Conservation (phyloP, 2,888 invertebrate species). For the Campoplex capitator region DNA sequence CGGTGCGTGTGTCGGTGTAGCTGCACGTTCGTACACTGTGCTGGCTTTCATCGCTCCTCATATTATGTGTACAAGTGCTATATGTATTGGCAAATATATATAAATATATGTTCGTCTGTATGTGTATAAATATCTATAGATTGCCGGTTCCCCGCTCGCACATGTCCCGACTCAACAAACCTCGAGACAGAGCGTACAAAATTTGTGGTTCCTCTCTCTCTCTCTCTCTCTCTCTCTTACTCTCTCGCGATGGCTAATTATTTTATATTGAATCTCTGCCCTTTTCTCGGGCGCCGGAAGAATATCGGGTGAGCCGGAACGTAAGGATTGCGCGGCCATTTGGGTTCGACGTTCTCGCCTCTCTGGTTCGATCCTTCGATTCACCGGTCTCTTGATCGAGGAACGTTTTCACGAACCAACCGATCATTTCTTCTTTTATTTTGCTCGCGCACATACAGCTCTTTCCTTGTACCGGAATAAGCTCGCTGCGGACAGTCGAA, state of each 20-base stretch:
- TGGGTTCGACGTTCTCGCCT: conserved; percentile 56
- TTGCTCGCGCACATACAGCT: no score
- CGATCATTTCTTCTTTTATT: conserved; percentile 14
- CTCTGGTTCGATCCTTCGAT: conserved; percentile 50
- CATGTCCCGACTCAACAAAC: conserved; percentile 52
- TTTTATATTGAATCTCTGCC: conserved; percentile 73
- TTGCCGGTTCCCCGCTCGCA: conserved; percentile 36
- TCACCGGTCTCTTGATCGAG: not conserved
- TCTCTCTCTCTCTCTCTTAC: conserved; percentile 24
- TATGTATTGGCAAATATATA: conserved; percentile 2
- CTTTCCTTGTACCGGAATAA: not conserved
- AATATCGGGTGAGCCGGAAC: conserved; percentile 48
- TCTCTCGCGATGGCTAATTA: conserved; percentile 72
- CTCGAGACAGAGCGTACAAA: conserved; percentile 67
- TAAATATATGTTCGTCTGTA: not conserved
- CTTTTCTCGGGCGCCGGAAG: conserved; percentile 54
- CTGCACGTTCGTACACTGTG: not conserved
- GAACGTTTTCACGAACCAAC: conserved; percentile 2
- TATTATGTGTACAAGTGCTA: not conserved
- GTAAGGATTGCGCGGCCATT: conserved; percentile 34
- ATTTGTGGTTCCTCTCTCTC: conserved; percentile 70
- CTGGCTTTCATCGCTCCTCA: not conserved
- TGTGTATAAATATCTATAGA: conserved; percentile 39
- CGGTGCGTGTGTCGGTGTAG: not conserved
- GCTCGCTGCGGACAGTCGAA: not conserved